Base-by-base conservation (phyloP, 2,888 invertebrate genomes). In the Epistrophe grossulariae region DNA sequence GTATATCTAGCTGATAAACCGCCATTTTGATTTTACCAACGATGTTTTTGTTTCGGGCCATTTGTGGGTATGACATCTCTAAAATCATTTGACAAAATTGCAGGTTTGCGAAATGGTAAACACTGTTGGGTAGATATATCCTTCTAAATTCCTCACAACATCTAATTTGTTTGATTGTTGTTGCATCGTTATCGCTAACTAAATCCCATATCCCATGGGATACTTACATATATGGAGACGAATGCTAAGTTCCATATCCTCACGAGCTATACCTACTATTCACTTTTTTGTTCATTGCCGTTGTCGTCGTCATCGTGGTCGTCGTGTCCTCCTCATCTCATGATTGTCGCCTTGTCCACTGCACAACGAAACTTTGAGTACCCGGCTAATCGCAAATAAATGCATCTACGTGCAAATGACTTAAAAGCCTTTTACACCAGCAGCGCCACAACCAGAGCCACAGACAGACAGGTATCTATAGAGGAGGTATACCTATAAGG, bases 341-440 rank as follows among this genome's bases (percentile, higher is more conserved):
- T 59, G 71, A 66, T 59, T 66, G 72, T 81, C 78, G 59, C 59
- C 78, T 74, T 78, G 85, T 76, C 78, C 73, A 66, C 57, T 64
- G 43, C 70, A 79, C 84, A 71, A 66, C 59, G 76, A 31, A 50
- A 50, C 35, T 19, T 13, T 48, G 62, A 35, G 70, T 52, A 35
- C 72, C 48, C 48, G 57, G 52, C 71, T 83, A 83, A 87, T 87
- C 87, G 82, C 79, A 87, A 87, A 87, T 87, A 87, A 87, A 87
- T 87, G 83, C 87, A 83, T 83, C 83, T 87, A 82, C 87, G 87
- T 87, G 87, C 87, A 83, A 87, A 87, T 87, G 83, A 83, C 87
- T 87, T 82, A 79, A 87, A 76, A 87, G 76, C 79, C 74, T 74
- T 81, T 71, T 55, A 82, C 74, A 74, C 57, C 48, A 81, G 60